These are phyloP conservation scores for Drosophila sturtevanti DNA, from an alignment of 1,140 invertebrate genomes.

Conservation along the genomic window DNA sequence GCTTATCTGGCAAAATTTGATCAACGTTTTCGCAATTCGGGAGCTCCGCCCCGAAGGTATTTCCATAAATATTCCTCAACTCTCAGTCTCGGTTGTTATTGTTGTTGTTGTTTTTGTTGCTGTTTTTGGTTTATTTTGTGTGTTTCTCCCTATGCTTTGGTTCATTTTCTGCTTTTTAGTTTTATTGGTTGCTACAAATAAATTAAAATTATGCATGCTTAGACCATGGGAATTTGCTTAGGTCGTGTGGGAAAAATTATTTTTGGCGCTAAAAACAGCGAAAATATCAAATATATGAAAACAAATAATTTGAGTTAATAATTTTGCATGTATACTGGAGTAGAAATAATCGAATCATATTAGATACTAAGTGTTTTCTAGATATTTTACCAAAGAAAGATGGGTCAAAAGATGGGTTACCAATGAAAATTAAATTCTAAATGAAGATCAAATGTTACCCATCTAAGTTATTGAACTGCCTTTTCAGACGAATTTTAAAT, in stretches of 20 bases:
- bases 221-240: constrained; percentile 64
- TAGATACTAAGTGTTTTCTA: no score
- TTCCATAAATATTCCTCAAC: constrained; percentile 75
- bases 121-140: constrained; percentile 12
- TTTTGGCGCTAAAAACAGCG: constrained; percentile 32
- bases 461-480: no score
- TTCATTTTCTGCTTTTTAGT: constrained; percentile 58
- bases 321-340: no score
- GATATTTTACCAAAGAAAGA: no score
- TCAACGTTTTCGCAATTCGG: constrained; percentile 81
- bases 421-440: no score
- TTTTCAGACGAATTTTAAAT: no score
- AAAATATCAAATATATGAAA: neutral
- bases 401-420: no score
- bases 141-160: constrained; percentile 31
- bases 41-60: constrained; percentile 81
- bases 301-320: constrained; percentile 16
- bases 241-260: constrained; percentile 63
- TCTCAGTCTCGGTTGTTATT: constrained; percentile 1
- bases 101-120: neutral
- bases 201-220: constrained; percentile 82
- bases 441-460: no score
- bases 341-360: no score
- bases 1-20: constrained; percentile 79
- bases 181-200: constrained; percentile 81